Base-by-base conservation (phyloP, 2,888 invertebrate species). In the Diarsia dahlii region DNA sequence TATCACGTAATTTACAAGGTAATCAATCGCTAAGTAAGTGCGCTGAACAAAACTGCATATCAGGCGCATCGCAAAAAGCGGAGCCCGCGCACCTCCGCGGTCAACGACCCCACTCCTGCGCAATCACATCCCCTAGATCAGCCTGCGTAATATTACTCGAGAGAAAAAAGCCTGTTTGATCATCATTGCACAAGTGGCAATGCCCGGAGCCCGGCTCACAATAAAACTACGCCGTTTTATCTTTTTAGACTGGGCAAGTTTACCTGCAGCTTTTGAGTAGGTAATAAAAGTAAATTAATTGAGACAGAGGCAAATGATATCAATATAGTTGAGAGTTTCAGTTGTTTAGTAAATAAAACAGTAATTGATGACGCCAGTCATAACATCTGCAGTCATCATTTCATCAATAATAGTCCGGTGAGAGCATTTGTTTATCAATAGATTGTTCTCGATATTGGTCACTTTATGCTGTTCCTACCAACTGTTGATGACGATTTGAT, bases 61-160 rank as follows among this genome's bases (percentile, higher is more conserved):
- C 84, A 81, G 78, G 79, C 81, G 84, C 88, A 80, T 77, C 78
- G 86, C 86, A 85, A 89, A 86, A 84, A 86, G 85, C 60, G 67
- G 73, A 73, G 73, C 69, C 70, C 39, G 82, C 88, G 87, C 85
- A 85, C 67, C 54, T 56, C 48, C 20, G 71, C 66, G 78, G 88
- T 87, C 88, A 72, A 56, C 48, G 85, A 87, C 87, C 85, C 69
- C 70, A n/a, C 71, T 79, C 79, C 84, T 56, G 80, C 80, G 78
- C 86, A 87, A 84, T 85, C 88, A 80, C 86, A 87, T 78, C 89
- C 84, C 84, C 87, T 86, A 84, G 77, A 86, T 86, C 78, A 80
- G 71, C 76, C 71, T 74, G 46, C 67, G 83, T 78, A 69, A 81
- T 74, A 65, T 64, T 64, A 79, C 54, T 28, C 64, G 70, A 76